Base-by-base conservation (phyloP, 1,140 invertebrate species). In the Apocrypta bakeri region DNA sequence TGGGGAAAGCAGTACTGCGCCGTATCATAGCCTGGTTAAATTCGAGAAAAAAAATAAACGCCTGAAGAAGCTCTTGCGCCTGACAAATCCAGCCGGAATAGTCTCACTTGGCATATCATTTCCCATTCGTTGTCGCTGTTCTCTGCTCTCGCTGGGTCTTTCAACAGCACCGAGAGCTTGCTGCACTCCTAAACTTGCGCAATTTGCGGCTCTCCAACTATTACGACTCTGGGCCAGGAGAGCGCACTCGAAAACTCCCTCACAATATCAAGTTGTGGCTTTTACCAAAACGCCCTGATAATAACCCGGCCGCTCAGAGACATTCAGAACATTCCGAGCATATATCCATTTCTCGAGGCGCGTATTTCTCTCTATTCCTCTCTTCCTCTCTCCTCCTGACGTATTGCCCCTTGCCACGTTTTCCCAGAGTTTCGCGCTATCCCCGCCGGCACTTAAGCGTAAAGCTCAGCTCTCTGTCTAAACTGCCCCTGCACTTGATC, bases 181-280 rank as follows among this genome's bases (percentile, higher is more conserved):
- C 42, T 48, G 48, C 14, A 56, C 48, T 56, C 48, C 48, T 78
- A 78, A 78, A 78, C n/a, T 78, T 48, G 25, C 24, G 37, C 37
- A 69, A 78, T 78, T 69, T 40, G 64, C 37, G 64, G 37, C 25
- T 42, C 56, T 61, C 7, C n/a, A 37, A 37, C 68, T 37, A 71
- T 79, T 33, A 72, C 42, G 68, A 79, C 21, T 37, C 48, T 21
- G 21, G 8, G n/a, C 40, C 21, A 7, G 48, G 21, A 56, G 48
- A n/a, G 33, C 37, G 33, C 29, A 64, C 24, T 42, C n/a, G 40
- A 42, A 21, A 7, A 27, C 68, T 68, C n/a, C 21, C 31, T 25
- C 56, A 17, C 31, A 25, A 81, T 74, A 81, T 74, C 79, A 73
- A 81, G 31, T 81, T 64, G 71, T 24, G 56, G 56, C 31, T 64